Evolutionary conservation across 2,888 invertebrate species (phyloP), one percentile per base, ranked within the genome.

Genomic region (Apocheima hispidaria): DNA sequence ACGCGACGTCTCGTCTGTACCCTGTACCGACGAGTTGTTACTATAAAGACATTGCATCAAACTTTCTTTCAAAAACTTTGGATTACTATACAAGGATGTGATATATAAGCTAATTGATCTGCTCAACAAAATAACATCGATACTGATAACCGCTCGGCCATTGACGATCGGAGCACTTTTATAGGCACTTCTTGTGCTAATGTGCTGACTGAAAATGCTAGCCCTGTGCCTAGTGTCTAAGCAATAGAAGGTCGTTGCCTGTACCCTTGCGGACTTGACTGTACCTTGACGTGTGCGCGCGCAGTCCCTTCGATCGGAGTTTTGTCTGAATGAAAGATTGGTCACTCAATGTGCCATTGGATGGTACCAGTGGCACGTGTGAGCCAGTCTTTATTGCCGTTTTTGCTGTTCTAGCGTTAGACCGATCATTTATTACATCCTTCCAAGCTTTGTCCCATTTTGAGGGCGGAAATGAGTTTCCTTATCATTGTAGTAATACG

Each of bases 281-380:
- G 46, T 44, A 43, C 55, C 50, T 66, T 67, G 63, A 64, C 61
- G 67, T 63, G 56, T 90, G 91, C 91, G 91, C 91, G 91, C 91
- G 91, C 90, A 91, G 49, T 65, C 72, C 69, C 85, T 85, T 88
- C 91, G 91, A 90, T 91, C 90, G 87, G 76, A 72, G 69, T 71
- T 16, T 70, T 74, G 78, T 83, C 80, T 90, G 84, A 90, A 90
- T 90, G 90, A 89, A 88, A 82, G 78, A 77, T 79, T 79, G 81
- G 83, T 80, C 83, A 84, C 82, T 81, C 78, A 78, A 57, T 57
- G 52, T 48, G 56, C 33, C 46, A 52, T 20, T 41, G 61, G 52
- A 41, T 62, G 56, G 51, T 73, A 71, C 71, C 73, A 74, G 66
- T 71, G 76, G 75, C 79, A 77, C 77, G 78, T 79, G 76, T 78